Conservation (phyloP, 2,113 vertebrate species). For the Apodemus speciosus region DNA sequence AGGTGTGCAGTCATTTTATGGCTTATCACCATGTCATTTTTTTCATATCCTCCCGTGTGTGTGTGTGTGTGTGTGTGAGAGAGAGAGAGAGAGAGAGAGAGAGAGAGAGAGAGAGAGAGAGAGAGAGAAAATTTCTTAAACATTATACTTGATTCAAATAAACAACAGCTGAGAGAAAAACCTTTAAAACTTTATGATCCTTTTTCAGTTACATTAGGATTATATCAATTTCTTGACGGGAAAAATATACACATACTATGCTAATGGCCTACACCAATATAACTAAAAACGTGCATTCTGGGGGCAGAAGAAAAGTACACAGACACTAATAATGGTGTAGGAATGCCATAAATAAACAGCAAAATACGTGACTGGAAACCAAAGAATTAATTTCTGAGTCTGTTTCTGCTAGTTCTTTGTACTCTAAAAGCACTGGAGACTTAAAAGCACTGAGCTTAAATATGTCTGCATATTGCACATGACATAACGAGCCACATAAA, state of each 20-base stretch:
- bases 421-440: neutral
- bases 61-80: too few relatives aligned
- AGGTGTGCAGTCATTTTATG: neutral
- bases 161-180: neutral
- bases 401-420: constrained; percentile 1
- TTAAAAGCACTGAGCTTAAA: constrained; percentile 21
- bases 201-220: neutral
- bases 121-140: neutral
- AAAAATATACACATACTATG: neutral
- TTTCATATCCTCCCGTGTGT: neutral
- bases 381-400: constrained; percentile 11
- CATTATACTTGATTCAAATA: neutral
- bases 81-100: too few relatives aligned
- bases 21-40: neutral
- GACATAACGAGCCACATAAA: neutral
- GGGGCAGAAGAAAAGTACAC: neutral
- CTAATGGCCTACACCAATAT: neutral
- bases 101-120: too few relatives aligned
- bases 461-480: neutral
- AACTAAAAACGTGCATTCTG: neutral
- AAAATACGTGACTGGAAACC: constrained; percentile 16
- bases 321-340: neutral
- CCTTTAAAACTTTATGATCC: neutral
- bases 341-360: neutral
- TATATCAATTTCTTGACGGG: neutral